These are phyloP conservation scores for Hermetia illucens DNA, from an alignment of 1,140 invertebrate genomes.

Conservation along the genomic window DNA sequence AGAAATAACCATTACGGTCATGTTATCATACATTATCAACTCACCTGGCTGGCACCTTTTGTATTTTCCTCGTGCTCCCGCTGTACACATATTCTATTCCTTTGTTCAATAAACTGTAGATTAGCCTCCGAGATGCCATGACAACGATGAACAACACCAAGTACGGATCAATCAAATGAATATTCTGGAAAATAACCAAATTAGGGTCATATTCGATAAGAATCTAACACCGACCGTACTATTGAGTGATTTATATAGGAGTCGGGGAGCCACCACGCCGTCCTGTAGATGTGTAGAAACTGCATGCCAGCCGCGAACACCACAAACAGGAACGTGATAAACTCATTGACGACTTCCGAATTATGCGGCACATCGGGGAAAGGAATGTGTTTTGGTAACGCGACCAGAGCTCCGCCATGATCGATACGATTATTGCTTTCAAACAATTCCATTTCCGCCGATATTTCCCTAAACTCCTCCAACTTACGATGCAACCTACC, in stretches of 20 bases:
- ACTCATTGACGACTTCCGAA: conserved; percentile 71
- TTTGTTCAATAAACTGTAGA: conserved; percentile 38
- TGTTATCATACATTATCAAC: too few relatives aligned
- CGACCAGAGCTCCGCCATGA: too few relatives aligned
- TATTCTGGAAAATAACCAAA: conserved; percentile 60
- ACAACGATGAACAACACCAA: conserved; percentile 69
- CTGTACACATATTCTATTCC: conserved; percentile 3
- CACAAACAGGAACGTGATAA: conserved; percentile 69
- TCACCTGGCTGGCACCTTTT: not conserved
- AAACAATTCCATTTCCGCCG: too few relatives aligned
- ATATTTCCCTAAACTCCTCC: too few relatives aligned
- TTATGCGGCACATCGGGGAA: conserved; percentile 75
- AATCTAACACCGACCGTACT: too few relatives aligned
- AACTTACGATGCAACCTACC: too few relatives aligned
- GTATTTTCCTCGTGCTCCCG: not conserved
- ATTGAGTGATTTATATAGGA: conserved; percentile 77
- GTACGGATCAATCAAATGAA: conserved; percentile 84
- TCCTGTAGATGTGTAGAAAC: conserved; percentile 88
- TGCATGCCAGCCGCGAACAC: conserved; percentile 62
- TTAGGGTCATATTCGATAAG: not conserved
- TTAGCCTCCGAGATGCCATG: conserved; percentile 60
- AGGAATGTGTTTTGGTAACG: conserved; percentile 62
- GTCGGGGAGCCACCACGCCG: conserved; percentile 93
- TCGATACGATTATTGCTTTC: too few relatives aligned
- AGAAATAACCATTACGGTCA: too few relatives aligned